These are phyloP conservation scores for Synaphobranchus kaupii DNA, from an alignment of 2,797 vertebrate genomes.

Conservation along the genomic window DNA sequence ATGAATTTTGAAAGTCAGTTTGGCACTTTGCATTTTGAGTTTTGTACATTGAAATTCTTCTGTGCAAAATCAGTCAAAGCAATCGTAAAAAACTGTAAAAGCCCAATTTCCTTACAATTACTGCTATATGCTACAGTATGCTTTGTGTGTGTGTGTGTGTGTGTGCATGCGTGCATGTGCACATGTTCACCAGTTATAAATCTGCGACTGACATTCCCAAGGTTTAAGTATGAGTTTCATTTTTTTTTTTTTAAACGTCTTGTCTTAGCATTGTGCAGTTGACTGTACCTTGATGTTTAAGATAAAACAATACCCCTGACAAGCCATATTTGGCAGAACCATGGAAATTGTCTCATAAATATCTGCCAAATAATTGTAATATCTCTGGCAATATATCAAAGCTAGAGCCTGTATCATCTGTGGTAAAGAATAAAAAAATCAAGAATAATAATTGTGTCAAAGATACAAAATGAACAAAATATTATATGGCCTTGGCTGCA, in stretches of 20 bases:
- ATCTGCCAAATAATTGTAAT: not conserved
- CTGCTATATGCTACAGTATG: too few relatives aligned
- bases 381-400: not conserved
- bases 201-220: too few relatives aligned
- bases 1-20: too few relatives aligned
- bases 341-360: not conserved
- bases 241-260: not conserved
- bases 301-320: not conserved
- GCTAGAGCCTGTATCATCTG: not conserved
- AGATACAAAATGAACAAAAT: not conserved
- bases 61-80: too few relatives aligned
- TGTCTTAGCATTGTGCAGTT: not conserved
- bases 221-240: too few relatives aligned
- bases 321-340: not conserved
- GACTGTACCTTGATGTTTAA: not conserved
- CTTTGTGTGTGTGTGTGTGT: too few relatives aligned
- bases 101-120: too few relatives aligned
- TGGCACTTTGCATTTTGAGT: too few relatives aligned
- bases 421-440: not conserved
- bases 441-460: not conserved
- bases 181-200: too few relatives aligned
- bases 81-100: too few relatives aligned
- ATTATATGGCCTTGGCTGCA: not conserved
- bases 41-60: too few relatives aligned
- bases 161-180: too few relatives aligned